These are phyloP conservation scores for Chamaetylas fuelleborni DNA, from an alignment of 2,113 vertebrate species.

Conservation along the genomic window DNA sequence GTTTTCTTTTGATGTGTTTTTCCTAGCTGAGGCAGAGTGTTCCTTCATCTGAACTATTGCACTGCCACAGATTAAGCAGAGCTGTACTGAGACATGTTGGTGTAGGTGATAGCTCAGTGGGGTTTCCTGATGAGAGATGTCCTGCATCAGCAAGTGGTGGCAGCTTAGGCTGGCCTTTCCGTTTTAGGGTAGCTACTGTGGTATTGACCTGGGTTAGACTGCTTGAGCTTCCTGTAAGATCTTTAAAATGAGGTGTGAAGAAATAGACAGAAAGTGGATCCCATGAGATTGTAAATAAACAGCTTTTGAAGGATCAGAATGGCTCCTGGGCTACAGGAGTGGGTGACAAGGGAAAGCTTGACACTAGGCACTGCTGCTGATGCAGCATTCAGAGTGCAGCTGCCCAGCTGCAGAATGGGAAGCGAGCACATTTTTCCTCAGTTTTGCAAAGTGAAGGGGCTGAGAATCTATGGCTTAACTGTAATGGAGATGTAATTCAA, in stretches of 20 bases:
- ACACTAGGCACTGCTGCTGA: neutral
- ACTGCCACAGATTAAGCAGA: neutral
- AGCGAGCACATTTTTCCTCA: rapidly evolving
- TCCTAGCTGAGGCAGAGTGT: neutral
- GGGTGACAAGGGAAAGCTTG: neutral
- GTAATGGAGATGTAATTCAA: neutral
- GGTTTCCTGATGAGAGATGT: neutral
- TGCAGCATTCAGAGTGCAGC: rapidly evolving
- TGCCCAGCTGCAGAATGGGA: neutral
- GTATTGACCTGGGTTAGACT: neutral
- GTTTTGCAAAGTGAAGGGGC: neutral
- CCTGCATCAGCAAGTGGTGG: neutral
- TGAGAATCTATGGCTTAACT: neutral
- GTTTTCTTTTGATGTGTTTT: neutral
- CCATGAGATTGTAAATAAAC: neutral
- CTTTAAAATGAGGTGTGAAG: neutral
- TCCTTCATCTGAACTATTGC: neutral
- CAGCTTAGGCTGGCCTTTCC: neutral
- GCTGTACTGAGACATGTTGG: neutral
- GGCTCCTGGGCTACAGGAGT: neutral
- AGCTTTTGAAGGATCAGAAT: neutral
- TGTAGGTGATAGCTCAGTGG: neutral
- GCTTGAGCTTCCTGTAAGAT: neutral
- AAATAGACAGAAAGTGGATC: neutral
- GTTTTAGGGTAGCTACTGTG: neutral